Conservation (phyloP, 1,140 invertebrate genomes). For the Monomorium pharaonis region DNA sequence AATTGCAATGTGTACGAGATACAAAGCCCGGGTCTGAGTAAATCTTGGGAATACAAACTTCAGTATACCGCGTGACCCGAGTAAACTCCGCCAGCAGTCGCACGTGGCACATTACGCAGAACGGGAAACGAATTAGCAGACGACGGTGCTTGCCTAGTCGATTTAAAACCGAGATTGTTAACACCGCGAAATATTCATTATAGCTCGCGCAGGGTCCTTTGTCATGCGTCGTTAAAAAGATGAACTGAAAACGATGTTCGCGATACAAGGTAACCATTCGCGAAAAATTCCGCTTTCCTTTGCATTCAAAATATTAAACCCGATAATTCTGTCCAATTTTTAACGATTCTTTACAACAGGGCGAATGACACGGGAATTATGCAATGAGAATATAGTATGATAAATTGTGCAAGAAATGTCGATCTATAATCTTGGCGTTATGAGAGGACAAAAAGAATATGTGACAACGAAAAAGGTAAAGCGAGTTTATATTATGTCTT, state of each 20-base stretch:
- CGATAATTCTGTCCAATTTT: neutral
- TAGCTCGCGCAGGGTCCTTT: neutral
- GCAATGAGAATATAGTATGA: neutral
- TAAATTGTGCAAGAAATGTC: neutral
- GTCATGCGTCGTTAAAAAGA: neutral
- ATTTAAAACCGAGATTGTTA: conserved; percentile 50
- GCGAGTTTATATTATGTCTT: neutral
- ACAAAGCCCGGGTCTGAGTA: conserved; percentile 63
- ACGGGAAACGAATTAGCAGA: conserved; percentile 43
- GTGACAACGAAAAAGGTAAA: neutral
- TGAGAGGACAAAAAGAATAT: neutral
- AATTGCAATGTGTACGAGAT: conserved; percentile 58
- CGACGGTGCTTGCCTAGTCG: neutral
- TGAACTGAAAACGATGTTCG: neutral
- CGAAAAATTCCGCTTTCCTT: neutral
- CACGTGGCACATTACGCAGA: conserved; percentile 6
- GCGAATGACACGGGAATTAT: neutral
- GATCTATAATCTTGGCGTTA: neutral
- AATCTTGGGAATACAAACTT: conserved; percentile 66
- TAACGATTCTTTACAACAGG: neutral
- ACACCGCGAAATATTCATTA: conserved; percentile 14
- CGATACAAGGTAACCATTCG: neutral
- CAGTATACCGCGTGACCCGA: conserved; percentile 32
- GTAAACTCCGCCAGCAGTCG: conserved; percentile 55
- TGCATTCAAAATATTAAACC: neutral